These are phyloP conservation scores for Chloroclysta siterata DNA, from an alignment of 2,888 invertebrate species.

Conservation along the genomic window DNA sequence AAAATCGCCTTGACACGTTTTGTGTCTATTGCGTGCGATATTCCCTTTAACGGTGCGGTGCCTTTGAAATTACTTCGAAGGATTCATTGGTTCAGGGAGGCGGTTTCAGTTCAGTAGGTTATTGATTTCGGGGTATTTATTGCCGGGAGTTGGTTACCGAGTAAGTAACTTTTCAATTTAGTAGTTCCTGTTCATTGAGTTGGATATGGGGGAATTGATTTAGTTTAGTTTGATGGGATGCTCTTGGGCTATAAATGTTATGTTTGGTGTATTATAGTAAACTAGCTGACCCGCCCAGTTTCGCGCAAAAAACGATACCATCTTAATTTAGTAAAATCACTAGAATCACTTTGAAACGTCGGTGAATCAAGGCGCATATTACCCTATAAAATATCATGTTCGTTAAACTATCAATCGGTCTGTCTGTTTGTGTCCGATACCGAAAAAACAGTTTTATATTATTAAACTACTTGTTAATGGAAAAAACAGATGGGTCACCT, in stretches of 20 bases:
- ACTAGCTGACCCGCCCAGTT: too few relatives aligned
- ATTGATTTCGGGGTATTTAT: conserved; percentile 36
- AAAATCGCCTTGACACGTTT: conserved; percentile 40
- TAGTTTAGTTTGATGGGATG: conserved; percentile 23
- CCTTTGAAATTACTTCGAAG: conserved; percentile 39
- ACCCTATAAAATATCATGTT: too few relatives aligned
- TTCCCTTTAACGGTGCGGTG: conserved; percentile 38
- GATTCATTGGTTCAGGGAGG: conserved; percentile 22
- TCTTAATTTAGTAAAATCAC: too few relatives aligned
- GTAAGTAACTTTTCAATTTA: conserved; percentile 36
- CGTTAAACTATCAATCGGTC: too few relatives aligned
- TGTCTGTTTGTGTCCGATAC: too few relatives aligned
- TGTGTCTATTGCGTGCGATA: conserved; percentile 44
- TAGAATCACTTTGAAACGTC: conserved; percentile 9
- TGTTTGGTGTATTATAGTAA: too few relatives aligned
- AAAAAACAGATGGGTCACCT: too few relatives aligned
- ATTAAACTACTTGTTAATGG: too few relatives aligned
- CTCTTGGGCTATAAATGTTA: neutral
- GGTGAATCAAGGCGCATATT: too few relatives aligned
- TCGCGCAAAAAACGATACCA: too few relatives aligned
- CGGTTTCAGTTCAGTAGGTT: conserved; percentile 28
- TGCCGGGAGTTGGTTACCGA: conserved; percentile 31
- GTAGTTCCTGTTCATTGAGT: conserved; percentile 32
- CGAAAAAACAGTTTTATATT: too few relatives aligned
- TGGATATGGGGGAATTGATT: conserved; percentile 33